These are phyloP conservation scores for Epirrita christyi DNA, from an alignment of 2,888 invertebrate genomes.

Conservation along the genomic window DNA sequence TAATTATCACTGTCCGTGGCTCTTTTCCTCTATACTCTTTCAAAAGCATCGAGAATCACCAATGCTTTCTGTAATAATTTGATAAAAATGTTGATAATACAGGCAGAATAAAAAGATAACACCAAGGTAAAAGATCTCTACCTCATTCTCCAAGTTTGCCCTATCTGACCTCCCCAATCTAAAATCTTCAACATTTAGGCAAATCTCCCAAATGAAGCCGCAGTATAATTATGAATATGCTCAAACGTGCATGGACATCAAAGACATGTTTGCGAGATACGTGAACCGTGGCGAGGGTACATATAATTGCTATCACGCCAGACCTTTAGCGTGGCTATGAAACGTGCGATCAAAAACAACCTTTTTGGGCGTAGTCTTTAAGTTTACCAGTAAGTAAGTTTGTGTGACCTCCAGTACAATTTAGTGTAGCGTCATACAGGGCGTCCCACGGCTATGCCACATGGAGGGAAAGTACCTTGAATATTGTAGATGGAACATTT, in stretches of 20 bases:
- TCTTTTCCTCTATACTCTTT: no score
- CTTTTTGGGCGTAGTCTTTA: no score
- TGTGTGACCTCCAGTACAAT: no score
- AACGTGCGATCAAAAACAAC: not conserved
- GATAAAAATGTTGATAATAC: slow-evolving; percentile 3
- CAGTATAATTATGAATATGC: slow-evolving; percentile 18
- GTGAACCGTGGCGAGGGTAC: slow-evolving; percentile 38
- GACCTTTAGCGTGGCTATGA: slow-evolving; percentile 11
- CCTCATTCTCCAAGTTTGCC: not conserved
- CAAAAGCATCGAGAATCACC: no score
- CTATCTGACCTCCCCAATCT: not conserved
- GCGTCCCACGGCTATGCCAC: no score
- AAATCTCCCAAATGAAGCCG: slow-evolving; percentile 13
- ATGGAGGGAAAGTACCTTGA: no score
- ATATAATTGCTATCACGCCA: slow-evolving; percentile 48
- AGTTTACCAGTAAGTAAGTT: no score
- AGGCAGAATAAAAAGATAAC: no score
- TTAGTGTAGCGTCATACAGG: no score
- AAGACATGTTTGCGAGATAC: slow-evolving; percentile 43
- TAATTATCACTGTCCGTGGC: no score
- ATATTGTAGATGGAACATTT: no score
- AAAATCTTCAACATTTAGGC: slow-evolving; percentile 11
- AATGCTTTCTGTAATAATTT: no score
- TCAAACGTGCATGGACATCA: slow-evolving; percentile 35
- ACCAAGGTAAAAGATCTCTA: not conserved